Conservation (phyloP, 2,888 invertebrate genomes). For the Autographa gamma region DNA sequence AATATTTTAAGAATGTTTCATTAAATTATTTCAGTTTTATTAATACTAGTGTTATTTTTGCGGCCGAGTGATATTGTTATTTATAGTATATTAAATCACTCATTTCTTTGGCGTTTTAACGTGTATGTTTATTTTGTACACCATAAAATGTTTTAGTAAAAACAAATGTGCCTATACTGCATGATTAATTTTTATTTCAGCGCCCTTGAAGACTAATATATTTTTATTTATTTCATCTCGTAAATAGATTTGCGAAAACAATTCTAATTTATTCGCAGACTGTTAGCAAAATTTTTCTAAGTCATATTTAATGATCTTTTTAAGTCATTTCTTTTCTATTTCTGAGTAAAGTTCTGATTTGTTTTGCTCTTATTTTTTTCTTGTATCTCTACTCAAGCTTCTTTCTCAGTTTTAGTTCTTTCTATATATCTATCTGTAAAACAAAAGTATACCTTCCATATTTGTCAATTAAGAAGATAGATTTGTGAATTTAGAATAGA, state of each 20-base stretch:
- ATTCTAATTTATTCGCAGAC: background rate
- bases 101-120: constrained; percentile 23
- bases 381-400: no score
- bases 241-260: constrained; percentile 2
- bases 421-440: no score
- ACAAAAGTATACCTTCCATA: no score
- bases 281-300: background rate
- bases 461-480: no score
- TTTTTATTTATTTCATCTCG: constrained; percentile 3
- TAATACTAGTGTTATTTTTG: constrained; percentile 27
- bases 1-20: constrained; percentile 51
- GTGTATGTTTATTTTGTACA: constrained; percentile 34
- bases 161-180: background rate
- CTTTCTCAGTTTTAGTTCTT: no score
- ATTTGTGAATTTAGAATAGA: no score
- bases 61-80: constrained; percentile 42
- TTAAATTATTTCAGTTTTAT: constrained; percentile 24
- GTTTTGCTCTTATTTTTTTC: no score
- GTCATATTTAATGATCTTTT: background rate
- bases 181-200: constrained; percentile 13
- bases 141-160: constrained; percentile 12
- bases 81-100: constrained; percentile 49
- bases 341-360: background rate
- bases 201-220: background rate
- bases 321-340: background rate